A percentile compares a stretch with the other conserved stretches of the same genome.
These are phyloP conservation scores for Stegostoma tigrinum DNA, from an alignment of 2,113 vertebrate species.

Conservation along the genomic window DNA sequence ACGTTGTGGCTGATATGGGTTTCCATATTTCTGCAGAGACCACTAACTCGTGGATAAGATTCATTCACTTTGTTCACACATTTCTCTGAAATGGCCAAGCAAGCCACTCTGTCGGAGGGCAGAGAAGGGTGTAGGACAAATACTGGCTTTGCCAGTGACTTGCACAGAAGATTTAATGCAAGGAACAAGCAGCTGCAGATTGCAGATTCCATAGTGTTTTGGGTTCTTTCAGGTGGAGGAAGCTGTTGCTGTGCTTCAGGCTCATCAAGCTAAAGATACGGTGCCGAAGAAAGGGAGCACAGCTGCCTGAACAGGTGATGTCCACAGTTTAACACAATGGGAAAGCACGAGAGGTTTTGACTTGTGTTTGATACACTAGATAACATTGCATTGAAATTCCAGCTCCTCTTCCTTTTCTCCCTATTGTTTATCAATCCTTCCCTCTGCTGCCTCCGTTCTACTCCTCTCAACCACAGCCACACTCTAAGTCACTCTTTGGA, in stretches of 20 bases:
- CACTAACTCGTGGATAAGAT: background rate
- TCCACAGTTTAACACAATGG: background rate
- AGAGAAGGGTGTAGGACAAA: no score
- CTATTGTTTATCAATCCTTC: background rate
- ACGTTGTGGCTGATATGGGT: background rate
- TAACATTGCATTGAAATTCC: background rate
- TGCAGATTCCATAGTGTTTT: slow-evolving; percentile 21
- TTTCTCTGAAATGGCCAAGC: no score
- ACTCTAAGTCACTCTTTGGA: background rate
- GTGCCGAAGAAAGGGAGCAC: slow-evolving; percentile 46
- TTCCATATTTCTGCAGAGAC: background rate
- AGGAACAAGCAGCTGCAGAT: background rate
- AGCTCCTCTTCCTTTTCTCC: background rate
- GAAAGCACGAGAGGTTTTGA: background rate
- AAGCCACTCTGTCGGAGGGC: no score
- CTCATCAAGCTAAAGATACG: slow-evolving; percentile 65
- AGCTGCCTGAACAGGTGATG: slow-evolving; percentile 25
- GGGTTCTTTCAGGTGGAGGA: slow-evolving; percentile 70
- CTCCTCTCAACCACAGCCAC: background rate
- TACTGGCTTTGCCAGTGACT: no score
- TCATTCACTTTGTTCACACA: background rate
- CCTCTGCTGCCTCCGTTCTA: background rate
- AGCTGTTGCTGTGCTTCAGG: slow-evolving; percentile 80
- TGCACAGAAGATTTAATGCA: no score
- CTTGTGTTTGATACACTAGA: background rate